phyloP scores from a whole-genome alignment of 35 echinoderm and acorn worm genomes.

The Stichopus chloronotus region DNA sequence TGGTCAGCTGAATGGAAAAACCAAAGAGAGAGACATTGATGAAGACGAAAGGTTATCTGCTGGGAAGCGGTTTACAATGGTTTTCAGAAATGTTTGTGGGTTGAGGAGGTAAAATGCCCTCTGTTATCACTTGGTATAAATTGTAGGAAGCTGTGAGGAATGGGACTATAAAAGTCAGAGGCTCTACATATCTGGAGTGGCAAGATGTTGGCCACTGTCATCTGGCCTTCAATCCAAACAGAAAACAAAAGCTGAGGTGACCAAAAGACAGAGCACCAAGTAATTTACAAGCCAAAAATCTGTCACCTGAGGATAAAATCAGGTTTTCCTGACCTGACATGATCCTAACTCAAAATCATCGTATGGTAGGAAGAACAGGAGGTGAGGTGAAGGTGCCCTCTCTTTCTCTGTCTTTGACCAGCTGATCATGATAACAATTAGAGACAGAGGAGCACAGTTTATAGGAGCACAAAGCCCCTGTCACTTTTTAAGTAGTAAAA shows the following conservation, averaged over 20 bases:
- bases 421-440: not conserved
- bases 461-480: not conserved
- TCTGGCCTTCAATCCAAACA: not conserved
- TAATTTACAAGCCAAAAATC: not conserved
- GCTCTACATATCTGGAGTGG: not conserved
- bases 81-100: slow-evolving; percentile 44
- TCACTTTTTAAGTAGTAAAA: not conserved
- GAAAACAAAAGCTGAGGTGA: not conserved
- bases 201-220: not conserved
- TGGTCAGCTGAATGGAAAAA: slow-evolving; percentile 16
- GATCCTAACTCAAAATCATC: too few species aligned
- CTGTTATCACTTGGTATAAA: slow-evolving; percentile 9
- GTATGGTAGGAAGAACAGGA: too few species aligned
- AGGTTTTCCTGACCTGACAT: too few species aligned
- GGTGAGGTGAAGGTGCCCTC: too few species aligned
- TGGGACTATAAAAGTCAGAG: not conserved
- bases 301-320: not conserved
- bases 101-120: not conserved
- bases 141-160: not conserved
- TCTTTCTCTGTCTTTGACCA: too few species aligned
- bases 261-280: not conserved
- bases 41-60: slow-evolving; percentile 48
- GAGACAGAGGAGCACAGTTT: not conserved
- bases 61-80: slow-evolving; percentile 9
- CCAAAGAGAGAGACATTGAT: slow-evolving; percentile 40